Conservation (phyloP, 1,140 invertebrate genomes). For the Saccostrea glomerata region DNA sequence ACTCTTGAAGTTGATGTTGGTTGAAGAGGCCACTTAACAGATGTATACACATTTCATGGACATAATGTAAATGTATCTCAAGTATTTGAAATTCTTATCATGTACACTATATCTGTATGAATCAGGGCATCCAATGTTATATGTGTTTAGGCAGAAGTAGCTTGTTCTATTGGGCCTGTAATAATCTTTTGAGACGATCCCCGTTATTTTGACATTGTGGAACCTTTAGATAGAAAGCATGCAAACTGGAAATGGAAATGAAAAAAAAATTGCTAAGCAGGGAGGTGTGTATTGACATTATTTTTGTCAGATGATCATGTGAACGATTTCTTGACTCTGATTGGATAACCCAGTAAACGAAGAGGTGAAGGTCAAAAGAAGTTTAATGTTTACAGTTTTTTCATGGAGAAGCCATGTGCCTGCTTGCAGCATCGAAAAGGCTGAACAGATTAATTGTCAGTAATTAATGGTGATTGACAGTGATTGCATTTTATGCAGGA, state of each 20-base stretch:
- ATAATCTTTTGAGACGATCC: conserved; percentile 1
- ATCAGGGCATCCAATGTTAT: neutral
- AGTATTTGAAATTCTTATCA: neutral
- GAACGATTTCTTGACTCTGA: neutral
- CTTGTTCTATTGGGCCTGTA: neutral
- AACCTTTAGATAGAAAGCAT: neutral
- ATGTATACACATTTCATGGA: neutral
- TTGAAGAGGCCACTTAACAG: neutral
- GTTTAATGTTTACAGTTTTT: conserved; percentile 35
- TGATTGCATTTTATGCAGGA: conserved; percentile 3
- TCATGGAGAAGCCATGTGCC: conserved; percentile 29
- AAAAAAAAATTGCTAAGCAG: neutral
- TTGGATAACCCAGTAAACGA: conserved; percentile 13
- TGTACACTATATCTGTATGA: neutral
- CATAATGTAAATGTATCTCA: neutral
- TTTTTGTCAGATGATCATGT: conserved; percentile 15
- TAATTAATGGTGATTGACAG: neutral
- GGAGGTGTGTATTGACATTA: conserved; percentile 33
- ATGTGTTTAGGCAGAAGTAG: neutral
- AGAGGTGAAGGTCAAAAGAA: neutral
- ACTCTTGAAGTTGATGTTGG: neutral
- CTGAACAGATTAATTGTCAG: neutral
- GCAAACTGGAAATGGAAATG: neutral
- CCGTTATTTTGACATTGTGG: neutral
- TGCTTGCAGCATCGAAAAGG: conserved; percentile 2